Percentiles rank a stretch among this genome's conserved stretches.
These are phyloP conservation scores for Erythrocercus mccallii DNA, from an alignment of 2,113 vertebrate species.

Conservation along the genomic window DNA sequence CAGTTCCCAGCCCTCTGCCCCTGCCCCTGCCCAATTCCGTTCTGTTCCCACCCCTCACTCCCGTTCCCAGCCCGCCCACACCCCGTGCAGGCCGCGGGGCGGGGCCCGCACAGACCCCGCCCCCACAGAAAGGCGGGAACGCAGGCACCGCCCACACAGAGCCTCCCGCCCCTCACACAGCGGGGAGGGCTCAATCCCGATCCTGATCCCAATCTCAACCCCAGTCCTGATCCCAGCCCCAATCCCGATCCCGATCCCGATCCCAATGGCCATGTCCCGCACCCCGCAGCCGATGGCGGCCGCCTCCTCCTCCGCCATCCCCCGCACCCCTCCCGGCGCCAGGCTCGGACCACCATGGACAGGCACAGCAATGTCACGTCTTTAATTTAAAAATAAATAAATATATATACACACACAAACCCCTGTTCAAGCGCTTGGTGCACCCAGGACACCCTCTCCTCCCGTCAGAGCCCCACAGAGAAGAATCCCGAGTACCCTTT, in stretches of 20 bases:
- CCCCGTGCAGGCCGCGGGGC: background rate
- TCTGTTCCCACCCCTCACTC: accelerated
- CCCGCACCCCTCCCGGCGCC: background rate
- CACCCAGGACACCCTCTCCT: background rate
- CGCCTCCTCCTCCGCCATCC: background rate
- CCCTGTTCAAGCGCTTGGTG: background rate
- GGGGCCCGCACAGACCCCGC: background rate
- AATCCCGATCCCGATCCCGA: no score
- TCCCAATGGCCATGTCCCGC: background rate
- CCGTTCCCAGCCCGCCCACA: accelerated
- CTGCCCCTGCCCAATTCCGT: background rate
- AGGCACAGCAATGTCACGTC: background rate
- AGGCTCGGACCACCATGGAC: background rate
- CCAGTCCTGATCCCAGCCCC: no score
- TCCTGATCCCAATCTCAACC: background rate
- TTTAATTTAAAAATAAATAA: conserved; percentile 2
- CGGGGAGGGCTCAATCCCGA: background rate
- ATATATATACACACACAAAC: background rate
- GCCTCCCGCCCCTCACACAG: background rate
- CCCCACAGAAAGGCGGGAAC: background rate
- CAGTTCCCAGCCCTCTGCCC: no score
- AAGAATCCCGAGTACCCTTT: background rate
- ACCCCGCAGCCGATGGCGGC: background rate
- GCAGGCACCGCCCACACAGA: accelerated
- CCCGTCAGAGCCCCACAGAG: background rate